Conservation (phyloP, 2,797 vertebrate species). For the Petrocephalus schoutedeni region DNA sequence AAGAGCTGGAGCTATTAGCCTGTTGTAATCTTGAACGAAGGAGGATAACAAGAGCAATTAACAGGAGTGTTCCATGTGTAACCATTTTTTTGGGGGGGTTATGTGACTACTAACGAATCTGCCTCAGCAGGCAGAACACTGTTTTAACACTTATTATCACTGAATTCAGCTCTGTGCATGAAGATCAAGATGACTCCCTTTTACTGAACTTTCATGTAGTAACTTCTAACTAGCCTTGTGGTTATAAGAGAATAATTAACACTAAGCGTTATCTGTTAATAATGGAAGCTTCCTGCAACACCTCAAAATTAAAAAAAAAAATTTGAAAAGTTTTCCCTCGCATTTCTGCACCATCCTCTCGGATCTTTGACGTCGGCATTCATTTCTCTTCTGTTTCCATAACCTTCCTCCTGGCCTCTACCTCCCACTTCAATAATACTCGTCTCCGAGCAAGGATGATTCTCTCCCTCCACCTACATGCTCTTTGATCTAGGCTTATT, state of each 20-base stretch:
- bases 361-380: neutral
- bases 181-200: neutral
- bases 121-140: neutral
- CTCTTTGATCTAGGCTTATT: neutral
- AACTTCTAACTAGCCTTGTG: neutral
- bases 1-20: constrained; percentile 61
- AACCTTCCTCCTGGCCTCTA: neutral
- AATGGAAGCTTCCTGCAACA: neutral
- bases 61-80: constrained; percentile 37
- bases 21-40: constrained; percentile 47
- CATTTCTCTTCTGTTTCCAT: neutral
- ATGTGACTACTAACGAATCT: constrained; percentile 1
- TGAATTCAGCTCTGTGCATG: neutral
- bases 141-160: constrained; percentile 5
- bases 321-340: constrained; percentile 2
- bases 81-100: constrained; percentile 8
- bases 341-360: neutral
- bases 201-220: neutral
- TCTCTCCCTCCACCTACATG: neutral
- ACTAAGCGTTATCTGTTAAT: constrained; percentile 13
- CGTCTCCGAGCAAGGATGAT: neutral
- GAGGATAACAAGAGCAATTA: constrained; percentile 51
- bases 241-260: constrained; percentile 20
- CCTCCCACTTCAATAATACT: neutral
- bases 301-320: neutral